Evolutionary conservation across 2,113 vertebrate genomes (phyloP).

Genomic region (Trematocara unimaculatum): DNA sequence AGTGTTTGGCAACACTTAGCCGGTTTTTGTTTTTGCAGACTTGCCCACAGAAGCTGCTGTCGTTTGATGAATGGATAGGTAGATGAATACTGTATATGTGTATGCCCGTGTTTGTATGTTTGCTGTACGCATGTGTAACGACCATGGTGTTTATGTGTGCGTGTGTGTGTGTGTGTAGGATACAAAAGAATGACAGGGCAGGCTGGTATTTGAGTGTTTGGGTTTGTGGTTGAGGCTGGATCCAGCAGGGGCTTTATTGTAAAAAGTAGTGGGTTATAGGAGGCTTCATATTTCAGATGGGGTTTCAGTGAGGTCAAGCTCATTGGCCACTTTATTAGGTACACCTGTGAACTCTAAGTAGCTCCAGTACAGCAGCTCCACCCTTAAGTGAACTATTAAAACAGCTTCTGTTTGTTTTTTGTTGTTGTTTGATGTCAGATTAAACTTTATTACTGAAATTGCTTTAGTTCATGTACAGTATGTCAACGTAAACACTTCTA

Average conservation of each 20-base stretch:
- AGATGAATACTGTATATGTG: neutral
- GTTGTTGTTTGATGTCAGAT: neutral
- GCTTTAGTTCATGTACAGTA: neutral
- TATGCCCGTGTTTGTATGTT: neutral
- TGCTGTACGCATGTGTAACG: neutral
- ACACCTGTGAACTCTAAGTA: neutral
- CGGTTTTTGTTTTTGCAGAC: slow-evolving; percentile 64
- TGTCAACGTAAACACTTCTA: neutral
- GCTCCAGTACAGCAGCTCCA: neutral
- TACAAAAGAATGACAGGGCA: slow-evolving; percentile 23
- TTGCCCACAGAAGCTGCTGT: slow-evolving; percentile 57
- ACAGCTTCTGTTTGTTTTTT: neutral
- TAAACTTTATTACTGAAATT: neutral
- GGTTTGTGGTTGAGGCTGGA: slow-evolving; percentile 51
- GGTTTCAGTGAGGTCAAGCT: slow-evolving; percentile 38
- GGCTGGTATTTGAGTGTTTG: slow-evolving; percentile 12
- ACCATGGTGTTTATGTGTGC: neutral
- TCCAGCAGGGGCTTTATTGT: slow-evolving; percentile 34
- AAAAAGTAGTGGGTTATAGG: slow-evolving; percentile 25
- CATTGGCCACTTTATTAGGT: neutral
- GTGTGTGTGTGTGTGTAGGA: neutral
- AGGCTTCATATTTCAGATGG: slow-evolving; percentile 35
- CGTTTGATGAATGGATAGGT: slow-evolving; percentile 53
- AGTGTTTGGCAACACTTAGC: slow-evolving; percentile 36
- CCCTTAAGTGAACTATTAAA: neutral